Conservation (phyloP, 2,888 invertebrate genomes). For the Drosophila incognita region DNA sequence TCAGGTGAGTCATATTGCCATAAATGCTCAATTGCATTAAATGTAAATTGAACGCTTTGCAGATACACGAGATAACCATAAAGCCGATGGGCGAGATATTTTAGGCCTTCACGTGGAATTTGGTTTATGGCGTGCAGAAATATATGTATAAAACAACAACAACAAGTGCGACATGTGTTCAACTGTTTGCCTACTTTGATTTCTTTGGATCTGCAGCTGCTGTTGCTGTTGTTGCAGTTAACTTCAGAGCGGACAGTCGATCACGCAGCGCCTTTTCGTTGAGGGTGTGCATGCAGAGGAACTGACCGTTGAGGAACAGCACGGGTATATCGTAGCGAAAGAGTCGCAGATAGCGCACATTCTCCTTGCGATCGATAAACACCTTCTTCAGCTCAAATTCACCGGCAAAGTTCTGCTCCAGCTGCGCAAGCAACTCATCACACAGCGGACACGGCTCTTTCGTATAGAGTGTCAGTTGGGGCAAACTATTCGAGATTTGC, state of each 20-base stretch:
- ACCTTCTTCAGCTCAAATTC: slow-evolving; percentile 90
- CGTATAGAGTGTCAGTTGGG: slow-evolving; percentile 92
- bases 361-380: slow-evolving; percentile 90
- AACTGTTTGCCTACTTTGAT: slow-evolving; percentile 16
- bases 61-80: slow-evolving; percentile 83
- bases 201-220: background rate
- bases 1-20: slow-evolving; percentile 65
- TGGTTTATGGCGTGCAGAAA: slow-evolving; percentile 9
- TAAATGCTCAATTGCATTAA: too few relatives aligned
- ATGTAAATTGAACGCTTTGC: slow-evolving; percentile 13
- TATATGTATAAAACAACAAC: background rate
- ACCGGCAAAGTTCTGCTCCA: slow-evolving; percentile 87
- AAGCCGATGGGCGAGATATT: slow-evolving; percentile 84
- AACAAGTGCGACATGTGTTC: slow-evolving; percentile 2
- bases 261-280: slow-evolving; percentile 87
- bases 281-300: slow-evolving; percentile 91
- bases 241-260: slow-evolving; percentile 39
- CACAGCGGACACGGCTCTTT: slow-evolving; percentile 93
- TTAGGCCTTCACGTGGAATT: slow-evolving; percentile 48
- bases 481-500: slow-evolving; percentile 86
- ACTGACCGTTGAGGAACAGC: slow-evolving; percentile 92
- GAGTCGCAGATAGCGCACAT: slow-evolving; percentile 89
- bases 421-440: slow-evolving; percentile 90
- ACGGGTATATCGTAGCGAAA: slow-evolving; percentile 95
- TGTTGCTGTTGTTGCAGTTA: background rate